Conservation (phyloP, 2,888 invertebrate genomes). For the Tineola bisselliella region DNA sequence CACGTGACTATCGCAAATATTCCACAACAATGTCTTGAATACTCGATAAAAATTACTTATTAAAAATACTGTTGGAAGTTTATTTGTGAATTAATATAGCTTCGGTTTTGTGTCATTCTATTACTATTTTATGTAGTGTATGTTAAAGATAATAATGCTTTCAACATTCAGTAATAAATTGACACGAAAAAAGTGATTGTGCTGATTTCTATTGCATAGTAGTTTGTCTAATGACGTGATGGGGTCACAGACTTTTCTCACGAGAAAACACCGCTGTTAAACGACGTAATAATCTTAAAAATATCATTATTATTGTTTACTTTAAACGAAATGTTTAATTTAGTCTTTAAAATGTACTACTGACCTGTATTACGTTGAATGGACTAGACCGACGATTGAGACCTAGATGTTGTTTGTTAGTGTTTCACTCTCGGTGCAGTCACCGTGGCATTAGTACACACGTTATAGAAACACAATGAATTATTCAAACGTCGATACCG, state of each 20-base stretch:
- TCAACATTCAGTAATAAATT: no score
- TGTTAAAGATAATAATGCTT: no score
- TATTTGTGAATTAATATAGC: no score
- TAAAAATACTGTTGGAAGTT: neutral
- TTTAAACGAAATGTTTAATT: no score
- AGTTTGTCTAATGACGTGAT: neutral
- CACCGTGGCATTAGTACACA: neutral
- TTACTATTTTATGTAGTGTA: no score
- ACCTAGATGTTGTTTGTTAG: neutral
- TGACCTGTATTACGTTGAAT: no score
- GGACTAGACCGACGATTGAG: neutral
- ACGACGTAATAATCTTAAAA: neutral
- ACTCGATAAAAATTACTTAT: neutral
- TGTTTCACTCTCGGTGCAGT: constrained; percentile 11
- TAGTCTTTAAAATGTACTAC: no score
- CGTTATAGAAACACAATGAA: constrained; percentile 2
- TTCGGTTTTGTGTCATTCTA: no score
- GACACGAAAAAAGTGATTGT: neutral
- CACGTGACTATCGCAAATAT: constrained; percentile 2
- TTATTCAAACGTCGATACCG: constrained; percentile 11
- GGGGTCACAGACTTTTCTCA: neutral
- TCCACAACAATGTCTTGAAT: neutral
- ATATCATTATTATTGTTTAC: no score
- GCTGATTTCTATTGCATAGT: neutral
- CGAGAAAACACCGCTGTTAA: neutral